Conservation (phyloP, 2,113 vertebrate species). For the Cyphomyrus plagiostoma region DNA sequence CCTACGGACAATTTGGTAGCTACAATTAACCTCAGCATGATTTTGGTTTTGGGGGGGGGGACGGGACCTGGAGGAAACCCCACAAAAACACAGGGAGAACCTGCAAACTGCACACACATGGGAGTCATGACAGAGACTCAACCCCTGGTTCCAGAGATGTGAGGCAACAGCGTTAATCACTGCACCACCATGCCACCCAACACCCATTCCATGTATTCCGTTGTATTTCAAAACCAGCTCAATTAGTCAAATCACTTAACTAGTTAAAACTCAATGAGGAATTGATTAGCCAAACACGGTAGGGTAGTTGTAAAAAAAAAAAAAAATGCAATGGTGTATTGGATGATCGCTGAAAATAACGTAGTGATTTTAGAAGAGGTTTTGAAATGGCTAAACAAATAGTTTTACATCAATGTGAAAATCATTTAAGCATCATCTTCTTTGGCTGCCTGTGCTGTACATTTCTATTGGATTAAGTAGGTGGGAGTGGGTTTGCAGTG, state of each 20-base stretch:
- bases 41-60: no score
- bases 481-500: neutral
- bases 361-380: neutral
- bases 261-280: no score
- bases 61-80: no score
- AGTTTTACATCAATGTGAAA: neutral
- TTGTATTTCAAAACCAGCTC: neutral
- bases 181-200: neutral
- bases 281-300: neutral
- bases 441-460: neutral
- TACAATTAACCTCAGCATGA: no score
- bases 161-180: no score
- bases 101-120: no score
- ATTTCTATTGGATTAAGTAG: neutral
- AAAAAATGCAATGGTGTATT: neutral
- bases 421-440: neutral
- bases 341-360: neutral
- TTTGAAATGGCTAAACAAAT: neutral
- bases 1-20: neutral
- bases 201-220: neutral
- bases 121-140: no score
- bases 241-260: neutral
- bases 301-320: neutral
- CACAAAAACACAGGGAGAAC: no score
- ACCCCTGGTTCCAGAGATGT: no score